Percentiles rank a stretch among this genome's conserved stretches.
These are phyloP conservation scores for Ptychodera flava DNA, from an alignment of 35 echinoderm and acorn worm genomes.

Conservation along the genomic window DNA sequence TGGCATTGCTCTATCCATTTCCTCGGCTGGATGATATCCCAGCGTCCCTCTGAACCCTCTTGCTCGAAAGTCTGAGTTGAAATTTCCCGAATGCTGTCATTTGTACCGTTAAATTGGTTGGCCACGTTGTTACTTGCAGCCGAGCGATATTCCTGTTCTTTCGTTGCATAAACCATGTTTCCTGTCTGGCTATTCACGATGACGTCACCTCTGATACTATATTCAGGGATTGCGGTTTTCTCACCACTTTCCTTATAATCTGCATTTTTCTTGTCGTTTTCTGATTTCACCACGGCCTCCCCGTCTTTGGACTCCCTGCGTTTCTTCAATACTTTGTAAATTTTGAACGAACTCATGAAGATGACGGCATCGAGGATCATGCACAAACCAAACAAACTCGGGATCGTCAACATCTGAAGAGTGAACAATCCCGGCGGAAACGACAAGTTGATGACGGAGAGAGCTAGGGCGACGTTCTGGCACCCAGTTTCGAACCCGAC, in stretches of 20 bases:
- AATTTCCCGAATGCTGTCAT: not conserved
- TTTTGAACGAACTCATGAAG: not conserved
- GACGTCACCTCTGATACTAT: not conserved
- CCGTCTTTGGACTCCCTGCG: not conserved
- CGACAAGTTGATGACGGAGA: not conserved
- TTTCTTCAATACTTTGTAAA: not conserved
- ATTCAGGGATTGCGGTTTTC: not conserved
- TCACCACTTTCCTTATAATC: not conserved
- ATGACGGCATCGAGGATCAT: not conserved
- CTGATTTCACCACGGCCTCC: not conserved
- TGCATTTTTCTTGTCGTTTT: too few species aligned
- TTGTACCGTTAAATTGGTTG: not conserved
- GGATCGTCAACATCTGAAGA: not conserved
- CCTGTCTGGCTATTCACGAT: not conserved
- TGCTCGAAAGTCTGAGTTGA: not conserved
- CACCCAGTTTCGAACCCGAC: not conserved
- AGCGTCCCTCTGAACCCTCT: not conserved
- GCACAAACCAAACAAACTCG: not conserved
- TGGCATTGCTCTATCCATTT: not conserved
- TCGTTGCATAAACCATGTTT: not conserved
- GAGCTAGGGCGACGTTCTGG: not conserved
- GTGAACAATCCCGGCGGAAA: not conserved
- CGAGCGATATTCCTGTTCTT: not conserved
- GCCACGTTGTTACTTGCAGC: not conserved
- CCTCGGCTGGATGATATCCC: not conserved